Evolutionary conservation across 2,888 invertebrate species (phyloP), one percentile per base, ranked within the genome.

Genomic region (Dendrolimus pini): DNA sequence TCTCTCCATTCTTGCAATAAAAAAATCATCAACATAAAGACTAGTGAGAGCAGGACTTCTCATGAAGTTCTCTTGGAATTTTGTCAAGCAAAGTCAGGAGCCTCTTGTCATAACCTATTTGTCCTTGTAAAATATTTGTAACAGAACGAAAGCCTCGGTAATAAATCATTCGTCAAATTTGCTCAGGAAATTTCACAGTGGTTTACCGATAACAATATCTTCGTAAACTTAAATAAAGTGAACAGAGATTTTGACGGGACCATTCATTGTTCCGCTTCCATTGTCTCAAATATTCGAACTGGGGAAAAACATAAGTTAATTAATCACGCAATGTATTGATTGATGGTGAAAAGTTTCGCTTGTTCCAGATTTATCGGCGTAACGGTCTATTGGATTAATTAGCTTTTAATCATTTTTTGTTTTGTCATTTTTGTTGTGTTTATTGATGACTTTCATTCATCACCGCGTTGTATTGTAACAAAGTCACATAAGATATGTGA

Each of bases 361-460:
- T 47, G 47, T 47, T 47, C 12, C 47, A 47, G 47, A 47, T 47
- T 47, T 47, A 47, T 47, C 47, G 12, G 47, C 12, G 47, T 47
- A 12, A 12, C 47, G 47, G 47, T 47, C 47, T 47, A 47, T 47
- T 47, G 47, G 47, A 47, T 47, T 47, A 47, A 47, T 47, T 47
- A 47, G 47, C 47, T 47, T 47, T 47, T 47, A 9, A 47, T 47
- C 12, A 69, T 69, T 69, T 69, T 69, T 68, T 68, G 68, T 67
- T 30, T 30, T 30, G 30, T 30, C 2, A 30, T 30, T 30, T 30
- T 30, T 6, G 30, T 6, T 30, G 30, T 47, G 12, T 9, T 47
- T 47, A 47, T 47, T 47, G 8, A 47, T 47, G 47, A 7, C 12
- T 47, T 47, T 9, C 9, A 9, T 47, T 47, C 6, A 10, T 47